Evolutionary conservation across 2,113 vertebrate genomes (phyloP).

Genomic region (Heteronetta atricapilla): DNA sequence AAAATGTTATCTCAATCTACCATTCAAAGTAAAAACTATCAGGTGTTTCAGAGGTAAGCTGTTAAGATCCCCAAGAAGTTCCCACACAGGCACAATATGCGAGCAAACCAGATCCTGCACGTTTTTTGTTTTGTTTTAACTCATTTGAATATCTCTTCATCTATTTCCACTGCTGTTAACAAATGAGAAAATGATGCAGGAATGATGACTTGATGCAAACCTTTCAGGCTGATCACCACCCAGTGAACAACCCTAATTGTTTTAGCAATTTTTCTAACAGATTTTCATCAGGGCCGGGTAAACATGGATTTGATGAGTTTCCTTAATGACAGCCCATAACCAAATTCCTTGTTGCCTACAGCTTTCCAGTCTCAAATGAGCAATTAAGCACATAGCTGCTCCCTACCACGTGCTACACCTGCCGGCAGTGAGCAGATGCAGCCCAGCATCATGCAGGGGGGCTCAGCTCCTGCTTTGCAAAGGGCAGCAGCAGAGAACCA

Average conservation of each 20-base stretch:
- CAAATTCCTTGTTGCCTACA: neutral
- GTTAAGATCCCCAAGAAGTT: neutral
- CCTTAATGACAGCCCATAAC: neutral
- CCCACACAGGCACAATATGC: neutral
- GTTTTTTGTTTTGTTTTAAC: neutral
- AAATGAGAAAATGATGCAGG: neutral
- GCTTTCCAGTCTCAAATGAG: neutral
- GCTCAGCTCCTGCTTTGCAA: neutral
- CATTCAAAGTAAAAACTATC: neutral
- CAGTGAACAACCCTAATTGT: neutral
- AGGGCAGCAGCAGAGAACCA: neutral
- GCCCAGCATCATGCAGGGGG: neutral
- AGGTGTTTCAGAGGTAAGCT: neutral
- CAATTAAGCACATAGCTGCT: neutral
- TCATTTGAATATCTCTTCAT: neutral
- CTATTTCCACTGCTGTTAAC: neutral
- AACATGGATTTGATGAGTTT: neutral
- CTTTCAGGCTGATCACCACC: neutral
- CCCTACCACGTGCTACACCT: neutral
- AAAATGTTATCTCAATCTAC: neutral
- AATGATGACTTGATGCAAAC: neutral
- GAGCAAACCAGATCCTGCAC: neutral
- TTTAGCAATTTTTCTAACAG: neutral
- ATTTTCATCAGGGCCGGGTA: neutral
- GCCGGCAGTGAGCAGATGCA: neutral